Percentiles rank a stretch among this genome's conserved stretches.
phyloP scores from a whole-genome alignment of 2,888 invertebrate genomes.

The Alloscopus bannaensis region DNA sequence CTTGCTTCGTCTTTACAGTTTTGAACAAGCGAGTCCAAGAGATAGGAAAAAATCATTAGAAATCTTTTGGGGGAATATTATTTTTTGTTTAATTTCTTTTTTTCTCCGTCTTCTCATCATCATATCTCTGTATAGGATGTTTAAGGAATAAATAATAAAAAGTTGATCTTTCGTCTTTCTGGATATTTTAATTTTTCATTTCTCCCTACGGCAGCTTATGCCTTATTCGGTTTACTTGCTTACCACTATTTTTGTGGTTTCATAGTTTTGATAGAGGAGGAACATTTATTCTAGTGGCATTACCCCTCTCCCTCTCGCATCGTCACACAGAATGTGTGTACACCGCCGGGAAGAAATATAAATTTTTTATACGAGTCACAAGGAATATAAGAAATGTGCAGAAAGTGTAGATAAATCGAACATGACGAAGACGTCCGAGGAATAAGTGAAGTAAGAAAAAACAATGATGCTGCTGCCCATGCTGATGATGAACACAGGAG shows the following conservation, averaged over 20 bases:
- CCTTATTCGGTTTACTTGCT: neutral
- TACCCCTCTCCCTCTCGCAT: no score
- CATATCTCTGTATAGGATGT: neutral
- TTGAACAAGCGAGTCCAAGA: neutral
- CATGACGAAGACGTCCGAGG: slow-evolving; percentile 1
- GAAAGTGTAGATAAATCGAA: slow-evolving; percentile 1
- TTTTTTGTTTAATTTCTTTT: slow-evolving; percentile 1
- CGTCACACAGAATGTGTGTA: no score
- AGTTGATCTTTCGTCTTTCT: no score
- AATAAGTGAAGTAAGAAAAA: neutral
- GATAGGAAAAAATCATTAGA: neutral
- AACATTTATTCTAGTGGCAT: neutral
- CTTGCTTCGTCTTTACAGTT: slow-evolving; percentile 22
- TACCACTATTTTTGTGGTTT: slow-evolving; percentile 8
- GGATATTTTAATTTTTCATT: slow-evolving; percentile 31
- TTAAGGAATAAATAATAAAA: neutral
- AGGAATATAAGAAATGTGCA: neutral
- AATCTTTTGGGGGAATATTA: neutral
- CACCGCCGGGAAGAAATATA: neutral
- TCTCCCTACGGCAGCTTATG: slow-evolving; percentile 6
- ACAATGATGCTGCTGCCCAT: slow-evolving; percentile 18
- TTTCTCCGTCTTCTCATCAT: neutral
- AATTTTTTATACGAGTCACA: no score
- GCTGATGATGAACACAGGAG: slow-evolving; percentile 4
- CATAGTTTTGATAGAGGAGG: slow-evolving; percentile 5